Evolutionary conservation across 1,140 invertebrate genomes (phyloP), one percentile per base, ranked within the genome.

Genomic region (Melipona quadrifasciata): DNA sequence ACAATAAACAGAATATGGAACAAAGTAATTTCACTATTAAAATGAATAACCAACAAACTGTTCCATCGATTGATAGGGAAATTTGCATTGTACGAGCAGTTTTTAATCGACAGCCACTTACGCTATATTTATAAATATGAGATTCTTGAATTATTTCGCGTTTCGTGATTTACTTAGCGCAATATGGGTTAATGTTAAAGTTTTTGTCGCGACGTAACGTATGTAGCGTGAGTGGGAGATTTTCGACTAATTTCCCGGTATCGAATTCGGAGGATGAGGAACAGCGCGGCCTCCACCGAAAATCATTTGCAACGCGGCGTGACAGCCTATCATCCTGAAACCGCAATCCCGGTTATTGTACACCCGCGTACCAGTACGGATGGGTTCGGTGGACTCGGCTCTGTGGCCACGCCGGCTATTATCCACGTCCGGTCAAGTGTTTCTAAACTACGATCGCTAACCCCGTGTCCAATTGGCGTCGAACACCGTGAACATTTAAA

Each of bases 271-370:
- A 53, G 87, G 80, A 88, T n/a, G 68, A 65, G 24, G 79, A 85
- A 86, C 72, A 24, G n/a, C 21, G 73, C 58, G 77, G 86, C 82
- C 87, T 89, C 77, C 87, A 80, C 89, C 89, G 88, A 94, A 93
- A 94, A 93, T 93, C 86, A 93, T 93, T 93, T 93, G 90, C 91
- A 90, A 90, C 85, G 88, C 92, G 90, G 89, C 91, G 91, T 92
- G 92, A 94, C 91, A 92, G 92, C 89, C 91, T 92, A 92, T 93
- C 91, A 94, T 92, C 91, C 90, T 80, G 89, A 93, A 93, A 93
- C 93, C 93, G 91, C 93, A 94, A 91, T 91, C 88, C 87, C 90
- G 89, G 89, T 92, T 92, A 91, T 92, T 93, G 91, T 90, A 91
- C 91, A 92, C 89, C 92, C 91, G 91, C 92, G 84, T 85, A 87